Evolutionary conservation across 2,888 invertebrate genomes (phyloP).

Genomic region (Cephus sareptanus): DNA sequence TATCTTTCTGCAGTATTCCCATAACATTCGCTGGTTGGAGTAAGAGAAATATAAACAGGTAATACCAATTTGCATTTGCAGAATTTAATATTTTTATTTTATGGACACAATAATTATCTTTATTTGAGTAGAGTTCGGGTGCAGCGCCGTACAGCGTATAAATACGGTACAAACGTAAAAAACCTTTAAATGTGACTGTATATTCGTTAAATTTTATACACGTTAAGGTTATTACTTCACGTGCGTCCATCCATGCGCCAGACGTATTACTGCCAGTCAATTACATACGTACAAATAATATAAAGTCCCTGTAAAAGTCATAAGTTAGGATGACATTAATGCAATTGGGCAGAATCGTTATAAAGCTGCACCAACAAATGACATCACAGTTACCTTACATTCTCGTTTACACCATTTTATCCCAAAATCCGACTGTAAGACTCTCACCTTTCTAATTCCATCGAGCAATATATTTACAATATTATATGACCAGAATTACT

Average conservation of each 20-base stretch:
- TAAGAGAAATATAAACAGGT: neutral
- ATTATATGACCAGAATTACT: slow-evolving; percentile 60
- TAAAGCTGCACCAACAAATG: neutral
- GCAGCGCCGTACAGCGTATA: slow-evolving; percentile 57
- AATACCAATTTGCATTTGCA: neutral
- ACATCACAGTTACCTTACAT: neutral
- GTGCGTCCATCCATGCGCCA: slow-evolving; percentile 14
- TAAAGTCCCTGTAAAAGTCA: neutral
- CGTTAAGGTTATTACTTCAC: slow-evolving; percentile 17
- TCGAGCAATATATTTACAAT: slow-evolving; percentile 40
- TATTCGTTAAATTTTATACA: slow-evolving; percentile 36
- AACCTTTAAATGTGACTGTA: slow-evolving; percentile 57
- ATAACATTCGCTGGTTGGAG: neutral
- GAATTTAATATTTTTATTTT: slow-evolving; percentile 54
- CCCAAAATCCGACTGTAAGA: neutral
- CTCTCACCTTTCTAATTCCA: neutral
- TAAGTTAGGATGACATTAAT: neutral
- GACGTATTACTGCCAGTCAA: slow-evolving; percentile 18
- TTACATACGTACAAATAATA: slow-evolving; percentile 10
- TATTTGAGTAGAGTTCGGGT: slow-evolving; percentile 53
- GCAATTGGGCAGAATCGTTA: neutral
- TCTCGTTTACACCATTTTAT: neutral
- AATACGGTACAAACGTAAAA: slow-evolving; percentile 63
- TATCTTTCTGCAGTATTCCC: neutral
- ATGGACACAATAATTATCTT: slow-evolving; percentile 59